These are phyloP conservation scores for Ectemnius cavifrons DNA, from an alignment of 2,888 invertebrate species.

Conservation along the genomic window DNA sequence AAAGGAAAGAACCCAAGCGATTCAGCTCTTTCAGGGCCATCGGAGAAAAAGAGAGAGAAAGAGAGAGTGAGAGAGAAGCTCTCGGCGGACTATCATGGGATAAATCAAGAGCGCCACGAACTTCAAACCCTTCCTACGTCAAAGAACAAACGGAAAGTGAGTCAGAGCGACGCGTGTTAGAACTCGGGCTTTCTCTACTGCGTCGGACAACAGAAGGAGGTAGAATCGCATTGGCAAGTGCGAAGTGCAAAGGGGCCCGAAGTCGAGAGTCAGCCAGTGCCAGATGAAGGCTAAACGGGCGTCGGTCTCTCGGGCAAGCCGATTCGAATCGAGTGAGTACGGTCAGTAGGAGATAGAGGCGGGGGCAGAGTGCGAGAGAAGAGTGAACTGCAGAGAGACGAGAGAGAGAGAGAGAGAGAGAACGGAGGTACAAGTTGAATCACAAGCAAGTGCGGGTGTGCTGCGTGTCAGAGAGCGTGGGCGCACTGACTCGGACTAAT, in stretches of 20 bases:
- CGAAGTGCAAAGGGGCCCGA: too few species aligned
- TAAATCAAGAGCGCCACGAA: constrained; percentile 3
- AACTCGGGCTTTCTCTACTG: constrained; percentile 22
- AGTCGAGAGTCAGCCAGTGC: background rate
- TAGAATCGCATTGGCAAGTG: background rate
- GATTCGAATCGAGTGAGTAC: constrained; percentile 16
- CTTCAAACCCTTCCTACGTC: constrained; percentile 5
- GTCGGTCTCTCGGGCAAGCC: background rate
- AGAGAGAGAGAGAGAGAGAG: background rate
- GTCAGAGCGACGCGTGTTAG: constrained; percentile 29
- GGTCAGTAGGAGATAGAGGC: too few species aligned
- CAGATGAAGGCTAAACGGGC: background rate
- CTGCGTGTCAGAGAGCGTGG: constrained; percentile 58
- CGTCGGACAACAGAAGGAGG: too few species aligned
- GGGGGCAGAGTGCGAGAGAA: too few species aligned
- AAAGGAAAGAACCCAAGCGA: constrained; percentile 5
- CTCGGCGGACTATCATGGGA: constrained; percentile 10
- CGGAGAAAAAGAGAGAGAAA: background rate
- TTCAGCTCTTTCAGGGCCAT: background rate
- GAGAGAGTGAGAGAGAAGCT: too few species aligned
- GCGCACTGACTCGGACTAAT: constrained; percentile 70
- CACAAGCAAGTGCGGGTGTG: constrained; percentile 39
- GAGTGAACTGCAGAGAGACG: background rate
- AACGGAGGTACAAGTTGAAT: constrained; percentile 32
- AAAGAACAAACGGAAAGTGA: constrained; percentile 29